Evolutionary conservation across 2,797 vertebrate genomes (phyloP).

Genomic region (Discoglossus pictus): DNA sequence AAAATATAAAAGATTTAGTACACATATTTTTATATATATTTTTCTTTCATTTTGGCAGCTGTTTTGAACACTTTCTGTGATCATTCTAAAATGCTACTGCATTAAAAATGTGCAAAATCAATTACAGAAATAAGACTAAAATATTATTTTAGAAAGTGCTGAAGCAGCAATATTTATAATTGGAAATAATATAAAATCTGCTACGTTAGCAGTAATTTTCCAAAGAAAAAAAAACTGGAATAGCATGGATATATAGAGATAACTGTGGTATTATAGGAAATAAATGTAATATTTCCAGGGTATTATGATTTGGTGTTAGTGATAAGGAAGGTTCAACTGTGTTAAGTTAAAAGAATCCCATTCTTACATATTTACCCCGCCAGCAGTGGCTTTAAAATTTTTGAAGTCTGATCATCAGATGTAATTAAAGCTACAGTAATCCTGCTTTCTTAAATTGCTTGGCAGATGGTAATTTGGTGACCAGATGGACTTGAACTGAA

Average conservation of each 20-base stretch:
- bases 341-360: neutral
- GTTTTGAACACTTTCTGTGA: constrained; percentile 2
- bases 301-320: neutral
- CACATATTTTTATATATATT: too few species aligned
- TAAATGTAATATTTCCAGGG: constrained; percentile 9
- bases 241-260: neutral
- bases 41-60: constrained; percentile 32
- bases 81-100: neutral
- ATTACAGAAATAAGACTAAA: constrained; percentile 32
- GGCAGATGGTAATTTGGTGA: constrained; percentile 46
- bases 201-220: constrained; percentile 11
- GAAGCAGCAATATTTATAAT: constrained; percentile 36
- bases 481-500: constrained; percentile 44
- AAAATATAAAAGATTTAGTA: too few species aligned
- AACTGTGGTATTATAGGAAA: neutral
- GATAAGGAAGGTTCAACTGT: neutral
- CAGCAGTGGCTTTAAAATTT: constrained; percentile 18
- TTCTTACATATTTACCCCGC: neutral
- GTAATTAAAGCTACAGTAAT: constrained; percentile 48
- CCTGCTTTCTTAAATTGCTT: constrained; percentile 43
- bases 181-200: constrained; percentile 29
- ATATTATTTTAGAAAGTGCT: constrained; percentile 5
- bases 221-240: constrained; percentile 1
- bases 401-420: constrained; percentile 35
- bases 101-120: constrained; percentile 17